Conservation (phyloP, 2,797 vertebrate genomes). For the Pantherophis alleghaniensis region DNA sequence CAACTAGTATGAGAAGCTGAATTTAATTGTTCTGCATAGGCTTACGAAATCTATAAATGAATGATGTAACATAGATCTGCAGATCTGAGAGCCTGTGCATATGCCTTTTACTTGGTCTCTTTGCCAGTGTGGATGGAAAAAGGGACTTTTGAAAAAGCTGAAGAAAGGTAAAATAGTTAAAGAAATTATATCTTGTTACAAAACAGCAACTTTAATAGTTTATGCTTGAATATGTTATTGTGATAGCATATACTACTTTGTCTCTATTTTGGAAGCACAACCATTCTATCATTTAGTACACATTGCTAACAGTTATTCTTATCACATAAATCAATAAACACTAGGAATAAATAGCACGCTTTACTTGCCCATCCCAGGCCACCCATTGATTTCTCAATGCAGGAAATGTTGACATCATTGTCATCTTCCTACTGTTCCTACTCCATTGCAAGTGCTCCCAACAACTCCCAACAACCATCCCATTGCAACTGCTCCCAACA, state of each 20-base stretch:
- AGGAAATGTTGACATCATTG: not conserved
- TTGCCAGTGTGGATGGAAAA: not conserved
- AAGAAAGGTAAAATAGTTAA: not conserved
- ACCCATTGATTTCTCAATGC: not conserved
- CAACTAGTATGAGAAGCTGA: not conserved
- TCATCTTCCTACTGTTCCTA: not conserved
- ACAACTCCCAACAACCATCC: too few relatives aligned
- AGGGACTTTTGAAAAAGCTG: not conserved
- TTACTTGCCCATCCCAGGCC: not conserved
- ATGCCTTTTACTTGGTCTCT: not conserved
- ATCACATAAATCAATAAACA: not conserved
- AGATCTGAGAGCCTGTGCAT: not conserved
- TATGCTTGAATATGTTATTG: not conserved
- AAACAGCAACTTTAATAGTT: not conserved
- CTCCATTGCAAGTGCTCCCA: not conserved
- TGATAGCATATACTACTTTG: too few relatives aligned
- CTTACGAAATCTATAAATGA: not conserved
- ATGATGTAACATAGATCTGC: not conserved
- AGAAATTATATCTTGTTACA: not conserved
- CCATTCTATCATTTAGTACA: not conserved
- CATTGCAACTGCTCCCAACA: not conserved
- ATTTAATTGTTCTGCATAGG: not conserved
- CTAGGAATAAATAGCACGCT: not conserved
- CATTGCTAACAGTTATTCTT: not conserved
- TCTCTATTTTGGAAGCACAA: not conserved